These are phyloP conservation scores for Tetheella fluctuosa DNA, from an alignment of 2,888 invertebrate genomes.

Conservation along the genomic window DNA sequence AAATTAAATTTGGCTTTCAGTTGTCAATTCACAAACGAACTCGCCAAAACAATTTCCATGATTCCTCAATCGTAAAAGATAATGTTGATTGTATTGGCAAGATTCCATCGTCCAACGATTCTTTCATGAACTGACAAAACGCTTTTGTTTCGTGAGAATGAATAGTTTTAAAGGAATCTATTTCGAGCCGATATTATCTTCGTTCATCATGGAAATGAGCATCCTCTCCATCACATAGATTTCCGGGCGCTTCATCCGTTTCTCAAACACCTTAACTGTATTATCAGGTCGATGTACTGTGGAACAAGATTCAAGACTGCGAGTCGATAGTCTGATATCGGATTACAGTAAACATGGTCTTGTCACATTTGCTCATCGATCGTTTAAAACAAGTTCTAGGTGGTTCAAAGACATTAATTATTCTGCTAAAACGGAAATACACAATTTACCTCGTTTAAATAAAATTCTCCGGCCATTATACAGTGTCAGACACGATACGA, in stretches of 20 bases:
- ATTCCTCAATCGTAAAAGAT: neutral
- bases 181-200: neutral
- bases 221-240: neutral
- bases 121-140: neutral
- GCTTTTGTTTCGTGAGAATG: neutral
- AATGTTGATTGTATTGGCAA: neutral
- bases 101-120: neutral
- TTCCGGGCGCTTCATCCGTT: conserved; percentile 6
- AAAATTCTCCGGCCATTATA: conserved; percentile 2
- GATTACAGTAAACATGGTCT: neutral
- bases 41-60: neutral
- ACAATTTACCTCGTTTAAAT: neutral
- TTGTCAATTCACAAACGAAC: neutral
- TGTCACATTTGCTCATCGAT: neutral
- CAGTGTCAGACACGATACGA: conserved; percentile 3
- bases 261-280: conserved; percentile 1
- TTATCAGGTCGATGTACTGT: neutral
- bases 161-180: neutral
- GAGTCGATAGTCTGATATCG: neutral
- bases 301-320: neutral
- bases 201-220: conserved; percentile 7
- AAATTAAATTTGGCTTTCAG: no score
- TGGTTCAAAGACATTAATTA: neutral
- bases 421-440: neutral
- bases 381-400: neutral